These are phyloP conservation scores for Conger conger DNA, from an alignment of 2,113 vertebrate species.

Conservation along the genomic window DNA sequence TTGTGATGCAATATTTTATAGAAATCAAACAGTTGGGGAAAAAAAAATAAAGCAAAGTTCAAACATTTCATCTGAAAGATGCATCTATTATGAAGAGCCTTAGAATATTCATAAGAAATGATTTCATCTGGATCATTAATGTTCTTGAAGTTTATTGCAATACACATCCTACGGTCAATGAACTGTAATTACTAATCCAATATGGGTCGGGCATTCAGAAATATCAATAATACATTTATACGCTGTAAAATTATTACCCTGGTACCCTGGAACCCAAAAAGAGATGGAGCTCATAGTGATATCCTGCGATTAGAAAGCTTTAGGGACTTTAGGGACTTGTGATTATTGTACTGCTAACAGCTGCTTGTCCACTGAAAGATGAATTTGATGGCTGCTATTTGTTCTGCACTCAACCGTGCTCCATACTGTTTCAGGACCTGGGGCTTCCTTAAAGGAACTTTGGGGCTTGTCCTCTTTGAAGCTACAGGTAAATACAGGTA, in stretches of 20 bases:
- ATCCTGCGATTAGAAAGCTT: background rate
- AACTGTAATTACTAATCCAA: constrained; percentile 30
- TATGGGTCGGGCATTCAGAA: constrained; percentile 16
- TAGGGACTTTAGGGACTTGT: too few relatives aligned
- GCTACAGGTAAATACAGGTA: background rate
- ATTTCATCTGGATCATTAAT: constrained; percentile 34
- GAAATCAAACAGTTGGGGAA: constrained; percentile 53
- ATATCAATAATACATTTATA: constrained; percentile 18
- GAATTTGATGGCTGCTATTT: background rate
- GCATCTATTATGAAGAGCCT: constrained; percentile 46
- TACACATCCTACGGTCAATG: constrained; percentile 30
- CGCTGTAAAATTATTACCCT: background rate
- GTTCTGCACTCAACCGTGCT: background rate
- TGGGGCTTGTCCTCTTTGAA: background rate
- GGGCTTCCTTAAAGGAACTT: background rate
- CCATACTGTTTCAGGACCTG: background rate
- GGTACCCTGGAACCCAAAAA: background rate
- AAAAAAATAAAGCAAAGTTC: constrained; percentile 48
- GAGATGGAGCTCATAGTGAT: background rate
- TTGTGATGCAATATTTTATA: constrained; percentile 70
- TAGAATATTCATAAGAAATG: constrained; percentile 46
- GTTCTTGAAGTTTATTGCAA: constrained; percentile 24
- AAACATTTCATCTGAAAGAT: constrained; percentile 46
- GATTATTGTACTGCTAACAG: background rate
- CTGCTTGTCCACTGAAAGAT: background rate